phyloP scores from a whole-genome alignment of 2,797 vertebrate species.

The Gymnothorax reevesii region DNA sequence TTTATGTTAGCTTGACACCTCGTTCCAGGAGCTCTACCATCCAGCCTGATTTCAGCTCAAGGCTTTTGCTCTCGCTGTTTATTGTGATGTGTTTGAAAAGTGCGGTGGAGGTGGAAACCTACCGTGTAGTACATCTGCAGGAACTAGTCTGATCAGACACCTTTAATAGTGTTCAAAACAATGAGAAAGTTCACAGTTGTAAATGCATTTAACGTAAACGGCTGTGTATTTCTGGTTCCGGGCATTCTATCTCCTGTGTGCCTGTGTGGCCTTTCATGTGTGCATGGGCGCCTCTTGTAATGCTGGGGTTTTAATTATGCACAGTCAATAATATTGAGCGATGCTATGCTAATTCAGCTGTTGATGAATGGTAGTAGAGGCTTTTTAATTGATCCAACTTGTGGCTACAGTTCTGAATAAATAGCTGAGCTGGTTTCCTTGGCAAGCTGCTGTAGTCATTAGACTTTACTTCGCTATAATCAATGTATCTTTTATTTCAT shows the following conservation, averaged over 20 bases:
- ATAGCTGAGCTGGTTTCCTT: background rate
- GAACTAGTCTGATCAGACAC: too few species aligned
- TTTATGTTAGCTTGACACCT: background rate
- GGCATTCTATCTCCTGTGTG: background rate
- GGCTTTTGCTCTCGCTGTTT: too few species aligned
- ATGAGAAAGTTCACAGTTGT: background rate
- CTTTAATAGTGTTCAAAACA: background rate
- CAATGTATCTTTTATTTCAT: slow-evolving; percentile 2
- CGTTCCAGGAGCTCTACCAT: too few species aligned
- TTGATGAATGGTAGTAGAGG: slow-evolving; percentile 60
- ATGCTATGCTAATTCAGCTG: slow-evolving; percentile 61
- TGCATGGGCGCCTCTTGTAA: background rate
- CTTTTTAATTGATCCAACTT: slow-evolving; percentile 23
- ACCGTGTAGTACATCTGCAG: too few species aligned
- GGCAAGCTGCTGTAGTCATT: background rate
- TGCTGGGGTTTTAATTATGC: background rate
- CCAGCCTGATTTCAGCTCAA: too few species aligned
- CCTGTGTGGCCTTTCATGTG: background rate
- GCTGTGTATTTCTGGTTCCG: background rate
- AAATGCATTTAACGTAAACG: background rate
- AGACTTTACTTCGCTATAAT: background rate
- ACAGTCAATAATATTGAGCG: slow-evolving; percentile 66
- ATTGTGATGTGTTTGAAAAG: too few species aligned
- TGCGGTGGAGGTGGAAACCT: too few species aligned
- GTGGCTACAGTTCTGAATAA: background rate